Conservation (phyloP, 2,797 vertebrate species). For the Cossypha heuglini region DNA sequence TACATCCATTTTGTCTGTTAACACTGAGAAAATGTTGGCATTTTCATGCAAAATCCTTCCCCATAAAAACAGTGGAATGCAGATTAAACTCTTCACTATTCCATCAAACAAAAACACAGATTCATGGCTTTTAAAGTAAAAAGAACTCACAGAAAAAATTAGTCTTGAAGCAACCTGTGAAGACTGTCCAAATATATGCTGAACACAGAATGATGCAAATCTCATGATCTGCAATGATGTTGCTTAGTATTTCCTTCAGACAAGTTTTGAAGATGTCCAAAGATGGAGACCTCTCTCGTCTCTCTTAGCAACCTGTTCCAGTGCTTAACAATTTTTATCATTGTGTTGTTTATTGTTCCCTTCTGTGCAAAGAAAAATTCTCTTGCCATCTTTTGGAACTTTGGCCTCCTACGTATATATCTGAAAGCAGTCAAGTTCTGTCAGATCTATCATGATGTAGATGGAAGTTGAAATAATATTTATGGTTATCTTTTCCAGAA, state of each 20-base stretch:
- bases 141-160: not conserved
- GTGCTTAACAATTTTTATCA: rapidly evolving
- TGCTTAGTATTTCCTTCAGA: not conserved
- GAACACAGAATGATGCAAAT: not conserved
- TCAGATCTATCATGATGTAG: not conserved
- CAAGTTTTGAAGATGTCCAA: not conserved
- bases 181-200: not conserved
- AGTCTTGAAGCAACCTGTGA: not conserved
- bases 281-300: not conserved
- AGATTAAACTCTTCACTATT: not conserved
- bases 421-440: not conserved
- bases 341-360: too few relatives aligned
- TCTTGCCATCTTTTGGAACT: not conserved
- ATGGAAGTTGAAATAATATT: not conserved
- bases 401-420: rapidly evolving
- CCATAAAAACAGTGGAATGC: not conserved
- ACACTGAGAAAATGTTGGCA: not conserved
- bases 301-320: not conserved
- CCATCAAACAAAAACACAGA: not conserved
- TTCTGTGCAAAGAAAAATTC: not conserved
- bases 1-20: not conserved
- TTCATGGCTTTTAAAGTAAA: not conserved
- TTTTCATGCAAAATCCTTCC: not conserved
- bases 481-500: not conserved
- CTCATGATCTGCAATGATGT: not conserved